phyloP scores from a whole-genome alignment of 2,888 invertebrate species.

The Orchestes rusci region DNA sequence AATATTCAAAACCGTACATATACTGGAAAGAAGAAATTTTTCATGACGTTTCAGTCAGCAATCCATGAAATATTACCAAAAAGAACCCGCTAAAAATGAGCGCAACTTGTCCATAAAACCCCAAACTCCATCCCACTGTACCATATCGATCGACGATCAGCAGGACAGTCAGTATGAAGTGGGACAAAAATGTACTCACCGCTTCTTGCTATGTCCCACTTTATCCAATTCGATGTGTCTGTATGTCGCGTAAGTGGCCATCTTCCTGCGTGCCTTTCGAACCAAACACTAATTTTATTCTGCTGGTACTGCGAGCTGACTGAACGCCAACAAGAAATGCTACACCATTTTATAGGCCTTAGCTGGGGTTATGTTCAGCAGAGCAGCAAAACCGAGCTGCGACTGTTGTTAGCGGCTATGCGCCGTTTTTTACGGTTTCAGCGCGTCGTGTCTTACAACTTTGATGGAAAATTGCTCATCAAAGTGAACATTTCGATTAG shows the following conservation, averaged over 20 bases:
- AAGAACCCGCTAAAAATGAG: too few relatives aligned
- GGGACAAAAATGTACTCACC: slow-evolving; percentile 49
- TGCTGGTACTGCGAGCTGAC: slow-evolving; percentile 19
- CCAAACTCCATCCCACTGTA: too few relatives aligned
- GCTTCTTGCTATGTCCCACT: slow-evolving; percentile 88
- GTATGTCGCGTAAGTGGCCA: slow-evolving; percentile 90
- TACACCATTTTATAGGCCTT: slow-evolving; percentile 21
- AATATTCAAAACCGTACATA: too few relatives aligned
- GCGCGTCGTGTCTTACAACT: too few relatives aligned
- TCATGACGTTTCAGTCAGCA: too few relatives aligned
- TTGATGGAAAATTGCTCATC: too few relatives aligned
- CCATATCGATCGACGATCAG: too few relatives aligned
- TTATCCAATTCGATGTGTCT: slow-evolving; percentile 91
- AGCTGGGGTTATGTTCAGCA: slow-evolving; percentile 22
- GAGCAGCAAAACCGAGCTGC: slow-evolving; percentile 18
- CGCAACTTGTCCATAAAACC: too few relatives aligned
- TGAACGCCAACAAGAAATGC: slow-evolving; percentile 22
- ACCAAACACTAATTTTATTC: background rate
- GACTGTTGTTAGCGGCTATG: slow-evolving; percentile 1
- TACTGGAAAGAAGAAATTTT: too few relatives aligned
- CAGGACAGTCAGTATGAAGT: too few relatives aligned
- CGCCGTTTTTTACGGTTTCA: slow-evolving; percentile 15
- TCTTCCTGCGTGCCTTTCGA: slow-evolving; percentile 39
- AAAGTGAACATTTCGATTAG: too few relatives aligned
- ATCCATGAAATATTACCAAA: too few relatives aligned